phyloP scores from a whole-genome alignment of 2,888 invertebrate genomes.

The Lampropteryx suffumata region DNA sequence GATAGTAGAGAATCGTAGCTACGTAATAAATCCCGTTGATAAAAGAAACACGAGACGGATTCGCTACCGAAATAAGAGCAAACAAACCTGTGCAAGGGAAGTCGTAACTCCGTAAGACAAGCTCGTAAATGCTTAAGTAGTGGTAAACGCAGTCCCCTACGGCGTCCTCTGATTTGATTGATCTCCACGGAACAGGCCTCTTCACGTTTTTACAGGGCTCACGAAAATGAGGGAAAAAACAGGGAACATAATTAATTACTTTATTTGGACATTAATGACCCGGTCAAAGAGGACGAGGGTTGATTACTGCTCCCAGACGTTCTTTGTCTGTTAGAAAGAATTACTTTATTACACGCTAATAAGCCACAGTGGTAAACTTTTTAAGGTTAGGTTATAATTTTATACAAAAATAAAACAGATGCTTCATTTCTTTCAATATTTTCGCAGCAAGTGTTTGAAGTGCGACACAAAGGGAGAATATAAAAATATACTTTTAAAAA shows the following conservation, averaged over 20 bases:
- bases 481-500: conserved; percentile 69
- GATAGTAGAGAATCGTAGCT: no score
- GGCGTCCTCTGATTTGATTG: conserved; percentile 75
- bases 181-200: conserved; percentile 63
- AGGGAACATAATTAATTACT: conserved; percentile 78
- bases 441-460: conserved; percentile 53
- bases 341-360: conserved; percentile 29
- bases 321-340: conserved; percentile 48
- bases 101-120: conserved; percentile 65
- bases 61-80: conserved; percentile 50
- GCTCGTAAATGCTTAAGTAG: conserved; percentile 72
- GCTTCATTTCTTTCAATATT: conserved; percentile 56
- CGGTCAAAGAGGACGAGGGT: conserved; percentile 69
- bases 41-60: conserved; percentile 13
- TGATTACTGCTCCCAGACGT: conserved; percentile 66
- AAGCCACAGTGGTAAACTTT: conserved; percentile 21
- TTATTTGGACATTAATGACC: conserved; percentile 81
- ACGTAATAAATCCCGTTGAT: background rate
- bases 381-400: conserved; percentile 20
- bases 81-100: conserved; percentile 54
- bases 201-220: conserved; percentile 71
- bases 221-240: conserved; percentile 74
- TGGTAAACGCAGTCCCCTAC: conserved; percentile 58
- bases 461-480: conserved; percentile 57
- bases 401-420: conserved; percentile 43